Evolutionary conservation across 2,888 invertebrate species (phyloP).

Genomic region (Epinotia nisella): DNA sequence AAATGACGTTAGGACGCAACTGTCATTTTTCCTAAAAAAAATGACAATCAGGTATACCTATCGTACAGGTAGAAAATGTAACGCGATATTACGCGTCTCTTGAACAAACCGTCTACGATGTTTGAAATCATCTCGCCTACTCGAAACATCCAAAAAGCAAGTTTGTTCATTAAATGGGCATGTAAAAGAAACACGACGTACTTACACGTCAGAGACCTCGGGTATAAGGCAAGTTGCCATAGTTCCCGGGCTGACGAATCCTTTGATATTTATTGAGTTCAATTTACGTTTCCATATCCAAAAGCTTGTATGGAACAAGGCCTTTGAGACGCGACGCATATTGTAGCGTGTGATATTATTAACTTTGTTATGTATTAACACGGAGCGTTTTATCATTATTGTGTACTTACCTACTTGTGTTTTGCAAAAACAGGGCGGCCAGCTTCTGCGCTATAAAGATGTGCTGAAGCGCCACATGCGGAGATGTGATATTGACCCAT

Average conservation of each 20-base stretch:
- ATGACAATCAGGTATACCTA: too few relatives aligned
- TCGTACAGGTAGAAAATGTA: too few relatives aligned
- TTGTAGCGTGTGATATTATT: conserved; percentile 35
- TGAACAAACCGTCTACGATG: not conserved
- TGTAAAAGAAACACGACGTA: conserved; percentile 52
- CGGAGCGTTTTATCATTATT: conserved; percentile 29
- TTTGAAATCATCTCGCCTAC: not conserved
- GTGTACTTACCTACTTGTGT: too few relatives aligned
- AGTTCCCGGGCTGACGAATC: conserved; percentile 63
- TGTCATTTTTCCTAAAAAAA: too few relatives aligned
- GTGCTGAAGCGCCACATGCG: too few relatives aligned
- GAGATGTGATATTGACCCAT: too few relatives aligned
- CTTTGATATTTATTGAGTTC: conserved; percentile 75
- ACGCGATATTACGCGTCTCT: too few relatives aligned
- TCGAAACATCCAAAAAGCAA: conserved; percentile 16
- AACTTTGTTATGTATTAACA: conserved; percentile 43
- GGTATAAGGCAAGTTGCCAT: conserved; percentile 63
- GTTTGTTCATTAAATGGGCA: conserved; percentile 28
- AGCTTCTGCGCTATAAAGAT: too few relatives aligned
- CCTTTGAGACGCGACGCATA: conserved; percentile 38
- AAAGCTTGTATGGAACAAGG: conserved; percentile 51
- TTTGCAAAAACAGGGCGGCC: too few relatives aligned
- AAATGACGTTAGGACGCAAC: too few relatives aligned
- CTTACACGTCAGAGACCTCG: conserved; percentile 52
- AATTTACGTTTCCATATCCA: conserved; percentile 70